Conservation (phyloP, 2,113 vertebrate species). For the Chaenocephalus aceratus region DNA sequence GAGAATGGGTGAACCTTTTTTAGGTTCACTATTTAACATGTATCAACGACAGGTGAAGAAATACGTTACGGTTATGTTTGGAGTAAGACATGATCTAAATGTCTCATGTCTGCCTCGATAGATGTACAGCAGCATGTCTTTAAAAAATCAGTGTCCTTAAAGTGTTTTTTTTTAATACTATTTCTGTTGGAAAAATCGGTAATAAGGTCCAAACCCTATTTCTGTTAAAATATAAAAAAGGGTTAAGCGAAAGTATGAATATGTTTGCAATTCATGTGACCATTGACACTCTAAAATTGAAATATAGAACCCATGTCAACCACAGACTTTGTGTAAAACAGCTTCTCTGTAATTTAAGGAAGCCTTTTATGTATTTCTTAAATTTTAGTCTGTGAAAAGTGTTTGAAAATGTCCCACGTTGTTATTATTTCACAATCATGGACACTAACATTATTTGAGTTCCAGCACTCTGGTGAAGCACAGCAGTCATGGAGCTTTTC, state of each 20-base stretch:
- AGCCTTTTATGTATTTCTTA: neutral
- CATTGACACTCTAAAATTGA: neutral
- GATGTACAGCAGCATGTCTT: neutral
- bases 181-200: neutral
- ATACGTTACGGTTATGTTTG: neutral
- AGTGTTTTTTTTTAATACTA: neutral
- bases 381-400: neutral
- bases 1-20: no score
- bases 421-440: neutral
- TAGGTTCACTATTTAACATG: neutral
- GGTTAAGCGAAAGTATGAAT: neutral
- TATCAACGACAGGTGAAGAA: neutral
- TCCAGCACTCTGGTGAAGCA: slow-evolving; percentile 29
- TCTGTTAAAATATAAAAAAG: neutral
- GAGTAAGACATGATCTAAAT: no score
- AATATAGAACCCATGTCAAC: neutral
- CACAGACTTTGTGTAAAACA: neutral
- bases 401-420: neutral
- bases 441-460: neutral
- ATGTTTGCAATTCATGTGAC: neutral
- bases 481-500: slow-evolving; percentile 60
- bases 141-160: neutral
- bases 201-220: neutral
- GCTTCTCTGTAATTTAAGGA: neutral
- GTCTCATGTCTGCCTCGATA: no score